Evolutionary conservation across 1,140 invertebrate species (phyloP).

Genomic region (Hycleus phaleratus): DNA sequence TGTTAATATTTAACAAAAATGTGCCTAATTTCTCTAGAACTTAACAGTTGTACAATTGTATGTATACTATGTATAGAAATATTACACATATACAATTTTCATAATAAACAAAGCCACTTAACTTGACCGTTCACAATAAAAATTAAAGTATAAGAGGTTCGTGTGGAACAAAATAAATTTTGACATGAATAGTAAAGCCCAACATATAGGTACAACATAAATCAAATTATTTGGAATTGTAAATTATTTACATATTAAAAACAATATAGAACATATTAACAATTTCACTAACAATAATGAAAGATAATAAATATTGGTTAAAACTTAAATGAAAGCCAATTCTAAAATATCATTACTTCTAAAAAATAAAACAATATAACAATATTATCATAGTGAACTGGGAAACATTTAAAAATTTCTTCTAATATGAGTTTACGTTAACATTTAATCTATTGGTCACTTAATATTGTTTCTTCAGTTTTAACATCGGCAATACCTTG

Average conservation of each 20-base stretch:
- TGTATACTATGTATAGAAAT: too few relatives aligned
- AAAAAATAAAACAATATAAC: conserved; percentile 5
- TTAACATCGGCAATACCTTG: conserved; percentile 50
- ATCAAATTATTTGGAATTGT: not conserved
- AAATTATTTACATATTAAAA: not conserved
- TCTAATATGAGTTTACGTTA: not conserved
- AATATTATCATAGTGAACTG: conserved; percentile 1
- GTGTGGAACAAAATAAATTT: too few relatives aligned
- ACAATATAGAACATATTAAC: too few relatives aligned
- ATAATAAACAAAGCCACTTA: too few relatives aligned
- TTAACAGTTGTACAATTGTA: too few relatives aligned
- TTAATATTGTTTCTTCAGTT: conserved; percentile 39
- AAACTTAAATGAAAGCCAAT: conserved; percentile 6
- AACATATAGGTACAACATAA: not conserved
- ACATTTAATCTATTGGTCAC: conserved; percentile 33
- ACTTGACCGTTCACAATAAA: too few relatives aligned
- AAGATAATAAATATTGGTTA: not conserved
- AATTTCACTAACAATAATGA: not conserved
- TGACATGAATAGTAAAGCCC: too few relatives aligned
- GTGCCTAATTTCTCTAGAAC: too few relatives aligned
- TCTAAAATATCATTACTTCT: not conserved
- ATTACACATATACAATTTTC: too few relatives aligned
- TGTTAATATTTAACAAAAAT: too few relatives aligned
- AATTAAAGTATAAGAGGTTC: too few relatives aligned
- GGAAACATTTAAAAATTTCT: not conserved